Conservation (phyloP, 1,140 invertebrate species). For the Platorchestia sp. region DNA sequence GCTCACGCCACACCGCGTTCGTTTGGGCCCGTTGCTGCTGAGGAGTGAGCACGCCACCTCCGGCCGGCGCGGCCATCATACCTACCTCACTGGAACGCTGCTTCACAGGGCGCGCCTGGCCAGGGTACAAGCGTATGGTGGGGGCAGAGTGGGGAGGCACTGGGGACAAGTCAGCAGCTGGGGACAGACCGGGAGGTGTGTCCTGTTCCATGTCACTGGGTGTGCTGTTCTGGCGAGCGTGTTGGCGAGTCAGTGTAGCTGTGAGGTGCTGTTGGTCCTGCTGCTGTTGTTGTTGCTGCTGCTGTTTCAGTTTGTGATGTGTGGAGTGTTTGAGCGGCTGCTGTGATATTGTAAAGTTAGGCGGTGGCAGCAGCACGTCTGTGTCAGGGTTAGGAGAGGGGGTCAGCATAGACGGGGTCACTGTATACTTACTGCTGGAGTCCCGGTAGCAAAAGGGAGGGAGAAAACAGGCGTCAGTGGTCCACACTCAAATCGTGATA, state of each 20-base stretch:
- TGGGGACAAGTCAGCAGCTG: slow-evolving; percentile 57
- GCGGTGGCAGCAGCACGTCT: slow-evolving; percentile 66
- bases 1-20: slow-evolving; percentile 58
- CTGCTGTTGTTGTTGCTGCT: neutral
- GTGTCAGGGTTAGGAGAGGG: slow-evolving; percentile 64
- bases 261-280: slow-evolving; percentile 55
- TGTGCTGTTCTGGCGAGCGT: slow-evolving; percentile 65
- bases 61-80: neutral
- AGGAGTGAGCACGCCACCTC: neutral
- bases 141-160: slow-evolving; percentile 61
- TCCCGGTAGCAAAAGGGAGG: slow-evolving; percentile 48
- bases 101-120: slow-evolving; percentile 64
- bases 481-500: neutral
- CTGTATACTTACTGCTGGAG: slow-evolving; percentile 59
- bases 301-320: slow-evolving; percentile 46
- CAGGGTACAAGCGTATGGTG: slow-evolving; percentile 62
- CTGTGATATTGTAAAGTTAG: slow-evolving; percentile 62
- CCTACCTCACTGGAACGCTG: slow-evolving; percentile 63
- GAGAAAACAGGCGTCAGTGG: slow-evolving; percentile 26
- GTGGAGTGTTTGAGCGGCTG: neutral
- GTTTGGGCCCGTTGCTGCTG: slow-evolving; percentile 43
- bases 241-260: slow-evolving; percentile 62
- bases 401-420: slow-evolving; percentile 51
- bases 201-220: slow-evolving; percentile 66
- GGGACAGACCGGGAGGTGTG: slow-evolving; percentile 63